A percentile compares a stretch with the other conserved stretches of the same genome.
Evolutionary conservation across 2,888 invertebrate species (phyloP).

Genomic region (Spodoptera picta): DNA sequence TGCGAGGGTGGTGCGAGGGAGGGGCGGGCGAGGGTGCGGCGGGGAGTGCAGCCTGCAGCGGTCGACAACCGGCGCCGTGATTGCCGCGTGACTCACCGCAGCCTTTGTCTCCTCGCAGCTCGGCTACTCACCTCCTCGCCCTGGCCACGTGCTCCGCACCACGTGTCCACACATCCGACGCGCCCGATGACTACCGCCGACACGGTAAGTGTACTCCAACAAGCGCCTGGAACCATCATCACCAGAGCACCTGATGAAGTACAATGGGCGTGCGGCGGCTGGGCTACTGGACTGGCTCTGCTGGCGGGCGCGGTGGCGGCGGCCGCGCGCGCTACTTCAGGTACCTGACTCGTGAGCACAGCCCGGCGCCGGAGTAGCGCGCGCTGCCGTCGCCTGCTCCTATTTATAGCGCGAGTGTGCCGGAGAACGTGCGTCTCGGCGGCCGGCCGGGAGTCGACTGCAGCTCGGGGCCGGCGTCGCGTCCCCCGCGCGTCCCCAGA

Average conservation of each 20-base stretch:
- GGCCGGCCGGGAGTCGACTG: conserved; percentile 81
- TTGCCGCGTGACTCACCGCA: conserved; percentile 80
- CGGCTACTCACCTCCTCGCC: conserved; percentile 66
- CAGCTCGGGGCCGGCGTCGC: conserved; percentile 76
- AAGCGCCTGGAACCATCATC: conserved; percentile 97
- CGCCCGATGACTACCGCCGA: conserved; percentile 87
- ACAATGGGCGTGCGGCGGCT: conserved; percentile 98
- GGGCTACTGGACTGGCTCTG: conserved; percentile 52
- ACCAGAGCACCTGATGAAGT: conserved; percentile 99
- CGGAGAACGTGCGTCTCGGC: conserved; percentile 72
- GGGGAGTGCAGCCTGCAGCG: conserved; percentile 74
- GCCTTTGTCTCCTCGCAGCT: conserved; percentile 72
- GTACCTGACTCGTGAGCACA: conserved; percentile 97
- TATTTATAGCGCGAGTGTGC: conserved; percentile 75
- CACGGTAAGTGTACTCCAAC: conserved; percentile 99
- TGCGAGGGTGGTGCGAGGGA: conserved; percentile 77
- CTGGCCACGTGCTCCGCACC: conserved; percentile 67
- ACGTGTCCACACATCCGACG: conserved; percentile 64
- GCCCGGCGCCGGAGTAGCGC: conserved; percentile 97
- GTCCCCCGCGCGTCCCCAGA: conserved; percentile 87
- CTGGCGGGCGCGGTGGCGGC: conserved; percentile 70
- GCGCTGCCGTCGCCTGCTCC: conserved; percentile 87
- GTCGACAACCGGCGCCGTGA: conserved; percentile 78
- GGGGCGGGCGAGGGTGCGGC: conserved; percentile 66
- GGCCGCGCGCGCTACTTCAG: conserved; percentile 99